Percentiles rank a stretch among this genome's conserved stretches.
These are phyloP conservation scores for Euplexia lucipara DNA, from an alignment of 2,888 invertebrate genomes.

Conservation along the genomic window DNA sequence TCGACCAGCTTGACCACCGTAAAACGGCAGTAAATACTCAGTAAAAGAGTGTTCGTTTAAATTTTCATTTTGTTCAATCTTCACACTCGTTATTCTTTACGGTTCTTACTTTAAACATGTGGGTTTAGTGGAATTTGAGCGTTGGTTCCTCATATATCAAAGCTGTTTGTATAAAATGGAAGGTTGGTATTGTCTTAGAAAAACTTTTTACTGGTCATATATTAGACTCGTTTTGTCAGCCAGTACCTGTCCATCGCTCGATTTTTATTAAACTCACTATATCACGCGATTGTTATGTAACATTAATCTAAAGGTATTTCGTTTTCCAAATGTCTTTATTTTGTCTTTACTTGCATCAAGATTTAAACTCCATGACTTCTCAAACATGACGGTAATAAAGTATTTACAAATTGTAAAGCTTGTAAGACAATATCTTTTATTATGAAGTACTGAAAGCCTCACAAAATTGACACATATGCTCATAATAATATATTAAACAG, in stretches of 20 bases:
- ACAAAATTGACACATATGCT: constrained; percentile 47
- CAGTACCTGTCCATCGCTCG: background rate
- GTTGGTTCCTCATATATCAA: constrained; percentile 17
- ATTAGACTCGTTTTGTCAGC: background rate
- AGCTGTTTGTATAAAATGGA: constrained; percentile 7
- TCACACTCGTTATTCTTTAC: constrained; percentile 43
- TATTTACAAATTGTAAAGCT: constrained; percentile 5
- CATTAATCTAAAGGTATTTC: background rate
- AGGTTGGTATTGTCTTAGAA: background rate
- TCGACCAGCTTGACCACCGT: constrained; percentile 38
- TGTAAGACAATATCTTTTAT: constrained; percentile 5
- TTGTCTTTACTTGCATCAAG: background rate
- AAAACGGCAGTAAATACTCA: constrained; percentile 40
- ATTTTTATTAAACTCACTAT: background rate
- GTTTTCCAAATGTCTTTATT: background rate
- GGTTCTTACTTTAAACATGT: constrained; percentile 41
- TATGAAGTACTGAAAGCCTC: constrained; percentile 15
- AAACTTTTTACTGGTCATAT: background rate
- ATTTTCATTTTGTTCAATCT: constrained; percentile 51
- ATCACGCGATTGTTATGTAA: background rate
- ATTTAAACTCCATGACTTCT: background rate
- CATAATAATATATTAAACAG: constrained; percentile 57
- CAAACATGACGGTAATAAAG: background rate
- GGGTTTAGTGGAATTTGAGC: constrained; percentile 32
- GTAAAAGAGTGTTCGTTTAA: constrained; percentile 52